A percentile compares a stretch with the other conserved stretches of the same genome.
These are phyloP conservation scores for Drosophila atroscutellata DNA, from an alignment of 2,888 invertebrate species.

Conservation along the genomic window DNA sequence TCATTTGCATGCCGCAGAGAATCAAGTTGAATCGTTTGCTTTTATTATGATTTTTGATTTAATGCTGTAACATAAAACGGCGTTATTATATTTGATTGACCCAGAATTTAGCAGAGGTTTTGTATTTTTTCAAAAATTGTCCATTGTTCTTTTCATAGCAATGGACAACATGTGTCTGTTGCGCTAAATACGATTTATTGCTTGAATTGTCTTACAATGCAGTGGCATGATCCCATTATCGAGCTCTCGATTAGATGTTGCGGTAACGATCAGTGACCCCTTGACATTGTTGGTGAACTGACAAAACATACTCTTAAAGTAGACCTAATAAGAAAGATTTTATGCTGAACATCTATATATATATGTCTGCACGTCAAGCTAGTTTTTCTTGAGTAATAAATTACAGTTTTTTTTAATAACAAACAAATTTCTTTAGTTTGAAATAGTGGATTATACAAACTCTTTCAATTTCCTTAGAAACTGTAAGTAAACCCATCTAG, in stretches of 20 bases:
- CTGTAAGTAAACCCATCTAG: background rate
- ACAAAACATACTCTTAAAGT: background rate
- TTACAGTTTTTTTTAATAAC: background rate
- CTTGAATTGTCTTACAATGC: constrained; percentile 47
- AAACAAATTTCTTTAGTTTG: background rate
- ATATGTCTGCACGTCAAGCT: background rate
- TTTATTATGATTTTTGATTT: constrained; percentile 63
- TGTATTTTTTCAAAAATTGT: constrained; percentile 17
- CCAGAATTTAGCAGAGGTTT: constrained; percentile 56
- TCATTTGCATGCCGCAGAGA: constrained; percentile 67
- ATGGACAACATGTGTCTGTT: constrained; percentile 35
- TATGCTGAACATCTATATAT: background rate
- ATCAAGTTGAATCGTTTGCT: constrained; percentile 44
- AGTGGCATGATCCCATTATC: constrained; percentile 58
- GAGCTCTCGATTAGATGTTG: constrained; percentile 16
- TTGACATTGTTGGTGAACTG: constrained; percentile 15
- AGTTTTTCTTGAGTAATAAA: background rate
- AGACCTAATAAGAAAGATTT: background rate
- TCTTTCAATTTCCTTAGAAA: background rate
- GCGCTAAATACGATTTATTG: constrained; percentile 65
- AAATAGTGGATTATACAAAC: background rate
- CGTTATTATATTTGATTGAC: constrained; percentile 62
- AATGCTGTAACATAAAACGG: constrained; percentile 68
- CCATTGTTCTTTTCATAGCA: constrained; percentile 51
- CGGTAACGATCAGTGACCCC: constrained; percentile 61